Conservation (phyloP, 1,140 invertebrate genomes). For the Pinna nobilis region DNA sequence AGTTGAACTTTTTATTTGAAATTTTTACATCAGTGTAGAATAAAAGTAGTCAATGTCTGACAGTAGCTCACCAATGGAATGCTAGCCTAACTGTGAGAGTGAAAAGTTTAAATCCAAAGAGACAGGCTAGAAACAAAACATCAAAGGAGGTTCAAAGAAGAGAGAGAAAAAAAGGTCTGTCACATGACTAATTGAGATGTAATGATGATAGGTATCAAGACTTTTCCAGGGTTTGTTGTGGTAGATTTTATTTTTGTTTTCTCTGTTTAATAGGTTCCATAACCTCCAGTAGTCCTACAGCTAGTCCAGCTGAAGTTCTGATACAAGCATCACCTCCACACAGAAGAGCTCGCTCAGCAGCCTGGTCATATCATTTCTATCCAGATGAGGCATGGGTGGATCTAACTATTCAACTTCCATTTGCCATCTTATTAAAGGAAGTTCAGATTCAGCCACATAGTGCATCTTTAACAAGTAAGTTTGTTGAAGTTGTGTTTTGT, state of each 20-base stretch:
- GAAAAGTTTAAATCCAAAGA: too few species aligned
- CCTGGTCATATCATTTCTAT: slow-evolving; percentile 95
- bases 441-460: slow-evolving; percentile 92
- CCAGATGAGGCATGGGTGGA: slow-evolving; percentile 92
- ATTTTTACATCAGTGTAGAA: too few species aligned
- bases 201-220: too few species aligned
- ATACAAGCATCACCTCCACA: slow-evolving; percentile 85
- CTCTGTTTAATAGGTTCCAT: slow-evolving; percentile 79
- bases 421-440: slow-evolving; percentile 90
- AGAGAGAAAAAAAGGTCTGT: too few species aligned
- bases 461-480: slow-evolving; percentile 85
- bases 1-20: too few species aligned
- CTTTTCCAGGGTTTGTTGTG: neutral
- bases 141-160: too few species aligned
- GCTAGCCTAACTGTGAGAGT: too few species aligned
- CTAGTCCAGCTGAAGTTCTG: slow-evolving; percentile 90
- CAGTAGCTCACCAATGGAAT: too few species aligned
- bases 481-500: neutral
- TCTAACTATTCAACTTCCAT: slow-evolving; percentile 89
- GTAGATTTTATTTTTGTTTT: neutral
- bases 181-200: too few species aligned
- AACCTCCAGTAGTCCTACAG: slow-evolving; percentile 87
- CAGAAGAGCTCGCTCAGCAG: slow-evolving; percentile 87
- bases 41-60: too few species aligned
- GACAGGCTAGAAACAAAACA: too few species aligned